These are phyloP conservation scores for Phoxinus phoxinus DNA, from an alignment of 2,113 vertebrate genomes.

Conservation along the genomic window DNA sequence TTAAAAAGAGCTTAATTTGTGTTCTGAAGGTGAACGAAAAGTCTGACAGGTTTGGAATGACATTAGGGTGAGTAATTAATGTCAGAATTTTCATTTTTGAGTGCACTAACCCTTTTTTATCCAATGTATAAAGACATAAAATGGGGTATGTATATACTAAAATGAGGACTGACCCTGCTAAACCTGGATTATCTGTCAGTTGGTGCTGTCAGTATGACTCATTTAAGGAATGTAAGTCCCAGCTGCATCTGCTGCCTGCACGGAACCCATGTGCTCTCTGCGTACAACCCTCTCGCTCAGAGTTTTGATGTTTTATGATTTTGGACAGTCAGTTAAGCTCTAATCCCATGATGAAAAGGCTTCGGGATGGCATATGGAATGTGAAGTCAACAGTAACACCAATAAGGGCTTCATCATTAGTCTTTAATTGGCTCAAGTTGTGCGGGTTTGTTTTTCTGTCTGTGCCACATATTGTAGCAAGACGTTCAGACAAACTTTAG, in stretches of 20 bases:
- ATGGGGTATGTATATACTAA: neutral
- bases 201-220: neutral
- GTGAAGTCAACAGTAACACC: neutral
- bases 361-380: conserved; percentile 18
- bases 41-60: no score
- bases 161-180: neutral
- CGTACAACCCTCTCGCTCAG: neutral
- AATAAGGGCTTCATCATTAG: conserved; percentile 40
- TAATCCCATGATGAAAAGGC: conserved; percentile 28
- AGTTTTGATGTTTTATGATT: conserved; percentile 29
- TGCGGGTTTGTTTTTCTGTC: conserved; percentile 20
- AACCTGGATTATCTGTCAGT: neutral
- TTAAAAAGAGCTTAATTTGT: no score
- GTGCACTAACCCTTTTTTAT: neutral
- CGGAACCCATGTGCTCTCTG: neutral
- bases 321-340: conserved; percentile 9
- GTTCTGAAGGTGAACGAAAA: no score
- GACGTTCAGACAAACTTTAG: neutral
- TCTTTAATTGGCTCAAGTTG: conserved; percentile 30
- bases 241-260: conserved; percentile 18
- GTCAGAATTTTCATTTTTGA: no score
- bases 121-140: neutral
- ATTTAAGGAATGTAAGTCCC: neutral
- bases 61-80: no score
- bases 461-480: neutral